Percentiles rank a stretch among this genome's conserved stretches.
phyloP scores from a whole-genome alignment of 2,113 vertebrate species.

The Notarius quadriscutis region DNA sequence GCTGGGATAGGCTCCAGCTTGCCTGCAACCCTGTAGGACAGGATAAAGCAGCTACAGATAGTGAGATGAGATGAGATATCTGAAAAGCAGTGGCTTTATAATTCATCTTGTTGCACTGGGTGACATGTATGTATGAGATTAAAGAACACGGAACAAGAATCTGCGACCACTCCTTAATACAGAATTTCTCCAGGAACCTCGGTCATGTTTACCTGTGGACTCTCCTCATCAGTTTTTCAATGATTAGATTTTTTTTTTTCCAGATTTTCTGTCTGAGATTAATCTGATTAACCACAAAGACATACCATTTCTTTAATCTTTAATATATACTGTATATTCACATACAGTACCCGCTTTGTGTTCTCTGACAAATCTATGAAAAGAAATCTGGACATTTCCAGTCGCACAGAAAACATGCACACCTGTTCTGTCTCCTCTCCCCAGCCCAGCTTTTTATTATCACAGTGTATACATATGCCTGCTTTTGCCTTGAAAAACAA shows the following conservation, averaged over 20 bases:
- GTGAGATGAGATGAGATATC: background rate
- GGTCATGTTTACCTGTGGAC: background rate
- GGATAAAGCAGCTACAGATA: no score
- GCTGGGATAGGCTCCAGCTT: no score
- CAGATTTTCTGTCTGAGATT: background rate
- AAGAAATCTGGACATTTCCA: constrained; percentile 10
- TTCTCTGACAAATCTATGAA: background rate
- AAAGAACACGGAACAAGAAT: background rate
- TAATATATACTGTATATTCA: background rate
- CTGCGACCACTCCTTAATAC: background rate
- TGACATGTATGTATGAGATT: background rate
- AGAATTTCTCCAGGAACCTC: background rate
- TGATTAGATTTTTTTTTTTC: background rate
- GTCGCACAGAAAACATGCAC: constrained; percentile 10
- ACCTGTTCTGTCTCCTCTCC: constrained; percentile 15
- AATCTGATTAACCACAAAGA: background rate
- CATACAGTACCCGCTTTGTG: background rate
- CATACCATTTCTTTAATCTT: background rate
- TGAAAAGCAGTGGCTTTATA: background rate
- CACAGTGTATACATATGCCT: constrained; percentile 38
- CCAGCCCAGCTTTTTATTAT: constrained; percentile 14
- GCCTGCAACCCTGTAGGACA: no score
- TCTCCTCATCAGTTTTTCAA: background rate
- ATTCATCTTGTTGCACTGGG: background rate
- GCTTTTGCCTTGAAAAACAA: constrained; percentile 65